Conservation (phyloP, 2,113 vertebrate species). For the Coptodon bakossiorum region DNA sequence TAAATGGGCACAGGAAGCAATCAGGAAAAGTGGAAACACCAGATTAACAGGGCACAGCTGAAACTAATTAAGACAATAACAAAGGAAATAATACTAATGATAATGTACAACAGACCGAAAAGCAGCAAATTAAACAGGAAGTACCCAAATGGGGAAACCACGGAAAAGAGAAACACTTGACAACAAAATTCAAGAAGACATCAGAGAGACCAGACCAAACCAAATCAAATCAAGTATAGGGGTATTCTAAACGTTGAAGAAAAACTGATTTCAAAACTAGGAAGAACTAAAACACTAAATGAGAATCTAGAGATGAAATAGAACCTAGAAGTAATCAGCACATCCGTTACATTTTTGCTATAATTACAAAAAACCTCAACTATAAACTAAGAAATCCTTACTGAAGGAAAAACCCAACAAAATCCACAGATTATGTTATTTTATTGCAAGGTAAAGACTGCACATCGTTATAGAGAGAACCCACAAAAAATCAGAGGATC, state of each 20-base stretch:
- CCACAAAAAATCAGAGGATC: fast-evolving
- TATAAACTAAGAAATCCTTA: fast-evolving
- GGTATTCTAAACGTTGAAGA: neutral
- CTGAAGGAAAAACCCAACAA: fast-evolving
- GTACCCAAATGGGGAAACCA: neutral
- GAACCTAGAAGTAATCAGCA: neutral
- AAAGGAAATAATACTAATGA: neutral
- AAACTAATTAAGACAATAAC: fast-evolving
- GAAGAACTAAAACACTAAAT: neutral
- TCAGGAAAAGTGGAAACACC: neutral
- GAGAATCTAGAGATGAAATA: neutral
- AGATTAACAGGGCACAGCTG: neutral
- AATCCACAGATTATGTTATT: neutral
- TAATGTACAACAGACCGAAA: neutral
- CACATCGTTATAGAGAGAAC: neutral
- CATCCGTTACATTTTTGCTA: neutral
- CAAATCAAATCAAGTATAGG: neutral
- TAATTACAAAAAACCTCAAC: neutral
- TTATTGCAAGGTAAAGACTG: neutral
- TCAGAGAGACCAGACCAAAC: neutral
- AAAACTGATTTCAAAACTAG: neutral
- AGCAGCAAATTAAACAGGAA: fast-evolving
- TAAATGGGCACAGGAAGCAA: neutral
- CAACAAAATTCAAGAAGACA: neutral
- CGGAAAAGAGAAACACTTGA: fast-evolving